A percentile compares a stretch with the other conserved stretches of the same genome.
Evolutionary conservation across 2,888 invertebrate species (phyloP).

Genomic region (Nymphalis polychloros): DNA sequence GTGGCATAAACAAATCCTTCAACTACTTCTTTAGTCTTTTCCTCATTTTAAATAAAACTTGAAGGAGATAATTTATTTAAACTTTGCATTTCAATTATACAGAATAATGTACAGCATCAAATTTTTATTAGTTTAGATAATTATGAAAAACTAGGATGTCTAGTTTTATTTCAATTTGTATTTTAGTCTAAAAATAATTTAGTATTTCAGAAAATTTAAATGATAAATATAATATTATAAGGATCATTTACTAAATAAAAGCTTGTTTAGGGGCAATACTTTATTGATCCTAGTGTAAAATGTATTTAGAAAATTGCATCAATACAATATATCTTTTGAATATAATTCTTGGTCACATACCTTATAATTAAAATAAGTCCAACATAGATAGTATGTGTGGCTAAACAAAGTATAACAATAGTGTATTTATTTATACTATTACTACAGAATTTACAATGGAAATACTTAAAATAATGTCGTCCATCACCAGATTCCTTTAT

Average conservation of each 20-base stretch:
- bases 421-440: constrained; percentile 60
- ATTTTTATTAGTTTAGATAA: not conserved
- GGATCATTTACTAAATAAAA: constrained; percentile 50
- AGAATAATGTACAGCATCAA: no score
- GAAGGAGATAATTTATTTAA: no score
- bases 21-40: no score
- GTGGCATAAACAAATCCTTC: no score
- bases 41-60: no score
- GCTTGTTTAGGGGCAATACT: constrained; percentile 67
- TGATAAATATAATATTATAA: not conserved
- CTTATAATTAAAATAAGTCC: constrained; percentile 73
- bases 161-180: no score
- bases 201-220: no score
- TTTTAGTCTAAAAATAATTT: no score
- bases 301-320: constrained; percentile 79
- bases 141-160: not conserved
- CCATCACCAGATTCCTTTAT: constrained; percentile 35
- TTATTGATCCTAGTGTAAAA: constrained; percentile 81
- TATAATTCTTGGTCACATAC: constrained; percentile 78
- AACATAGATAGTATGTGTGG: constrained; percentile 62
- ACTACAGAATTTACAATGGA: constrained; percentile 64
- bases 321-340: constrained; percentile 77
- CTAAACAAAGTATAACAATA: constrained; percentile 72
- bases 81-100: no score
- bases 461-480: constrained; percentile 31